phyloP scores from a whole-genome alignment of 2,113 vertebrate species.

The Macrotus californicus region DNA sequence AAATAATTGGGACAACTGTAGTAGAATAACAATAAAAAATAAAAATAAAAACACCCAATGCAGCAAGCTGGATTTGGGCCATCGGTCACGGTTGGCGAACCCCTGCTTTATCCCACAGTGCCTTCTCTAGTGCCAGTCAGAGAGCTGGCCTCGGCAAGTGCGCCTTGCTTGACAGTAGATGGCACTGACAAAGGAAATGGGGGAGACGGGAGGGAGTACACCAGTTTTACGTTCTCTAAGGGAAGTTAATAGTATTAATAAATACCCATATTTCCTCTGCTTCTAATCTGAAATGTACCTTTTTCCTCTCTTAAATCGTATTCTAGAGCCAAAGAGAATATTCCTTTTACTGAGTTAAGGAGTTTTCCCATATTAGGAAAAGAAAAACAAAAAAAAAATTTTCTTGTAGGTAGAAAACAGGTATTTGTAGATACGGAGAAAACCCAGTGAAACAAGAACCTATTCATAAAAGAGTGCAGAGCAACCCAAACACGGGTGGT shows the following conservation, averaged over 20 bases:
- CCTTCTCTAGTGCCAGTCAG: background rate
- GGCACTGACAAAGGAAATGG: background rate
- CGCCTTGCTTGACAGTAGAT: background rate
- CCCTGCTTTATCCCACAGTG: background rate
- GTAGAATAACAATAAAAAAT: no score
- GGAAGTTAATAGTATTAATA: background rate
- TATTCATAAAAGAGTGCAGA: background rate
- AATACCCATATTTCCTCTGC: background rate
- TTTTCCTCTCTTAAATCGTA: background rate
- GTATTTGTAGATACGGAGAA: background rate
- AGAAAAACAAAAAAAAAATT: no score
- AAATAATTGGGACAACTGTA: no score
- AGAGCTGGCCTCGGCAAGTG: background rate
- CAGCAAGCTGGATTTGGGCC: background rate
- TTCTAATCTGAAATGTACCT: background rate
- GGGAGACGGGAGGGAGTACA: background rate
- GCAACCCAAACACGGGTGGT: slow-evolving; percentile 12
- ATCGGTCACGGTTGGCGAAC: background rate
- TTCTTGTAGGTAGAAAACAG: background rate
- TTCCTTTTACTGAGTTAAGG: background rate
- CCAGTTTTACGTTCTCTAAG: background rate
- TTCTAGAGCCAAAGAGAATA: background rate
- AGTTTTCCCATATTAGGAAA: background rate
- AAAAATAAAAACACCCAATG: no score
- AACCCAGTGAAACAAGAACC: background rate